Base-by-base conservation (phyloP, 2,797 vertebrate genomes). In the Clarias laeviceps region DNA sequence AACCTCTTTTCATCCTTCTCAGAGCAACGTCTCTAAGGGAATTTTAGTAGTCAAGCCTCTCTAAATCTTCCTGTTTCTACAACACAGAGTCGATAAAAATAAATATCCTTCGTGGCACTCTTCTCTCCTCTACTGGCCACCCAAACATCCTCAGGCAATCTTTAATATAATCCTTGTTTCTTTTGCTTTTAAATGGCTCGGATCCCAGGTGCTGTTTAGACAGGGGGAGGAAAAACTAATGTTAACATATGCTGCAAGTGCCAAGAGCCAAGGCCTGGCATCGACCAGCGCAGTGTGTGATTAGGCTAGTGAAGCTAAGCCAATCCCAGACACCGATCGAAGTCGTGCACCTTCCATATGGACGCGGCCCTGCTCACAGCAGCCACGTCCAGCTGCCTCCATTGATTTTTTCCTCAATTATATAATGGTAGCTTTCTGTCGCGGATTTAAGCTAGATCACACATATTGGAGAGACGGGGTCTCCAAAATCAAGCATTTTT, bases 331-430 rank as follows among this genome's bases (percentile, higher is more conserved):
- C 93, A 92, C 89, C 88, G 93, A 95, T 95, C 94, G 94, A 95
- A 92, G 88, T 89, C n/a, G 29, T 82, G 85, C 92, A 89, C 91
- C 92, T 92, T 94, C 93, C 92, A 93, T 94, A 94, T 93, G 92
- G 93, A 94, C 92, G 93, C 74, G 84, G 80, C 88, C 69, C 65
- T 59, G 86, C 87, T 89, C 89, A 89, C 91, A 85, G 77, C 82
- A 50, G 92, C 91, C 92, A 93, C 90, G 87, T 93, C 92, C 94
- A 93, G 94, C 94, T 94, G 94, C 92, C 86, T 85, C 84, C 91
- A 96, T 96, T 93, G 95, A 96, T 96, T 95, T 95, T 90, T 92
- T 87, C 93, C 94, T 95, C 93, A 95, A 94, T 96, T 96, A 95
- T 94, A 95, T 95, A 95, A 96, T 94, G 92, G 93, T 92, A 91